These are phyloP conservation scores for Bradypodion ventrale DNA, from an alignment of 2,797 vertebrate genomes.

Conservation along the genomic window DNA sequence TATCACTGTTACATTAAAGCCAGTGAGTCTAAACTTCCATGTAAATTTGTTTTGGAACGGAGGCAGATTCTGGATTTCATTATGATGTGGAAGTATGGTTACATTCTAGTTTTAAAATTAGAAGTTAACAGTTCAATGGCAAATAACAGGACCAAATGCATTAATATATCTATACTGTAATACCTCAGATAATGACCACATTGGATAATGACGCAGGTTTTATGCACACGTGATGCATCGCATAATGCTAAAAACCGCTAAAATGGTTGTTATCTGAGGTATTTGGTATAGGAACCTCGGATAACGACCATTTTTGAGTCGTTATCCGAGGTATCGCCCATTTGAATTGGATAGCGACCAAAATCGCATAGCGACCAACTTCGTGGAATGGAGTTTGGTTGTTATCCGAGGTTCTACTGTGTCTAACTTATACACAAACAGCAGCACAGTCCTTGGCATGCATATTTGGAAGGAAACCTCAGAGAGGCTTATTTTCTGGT, in stretches of 20 bases:
- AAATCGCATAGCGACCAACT: too few species aligned
- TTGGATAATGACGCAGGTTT: too few species aligned
- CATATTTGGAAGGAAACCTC: not conserved
- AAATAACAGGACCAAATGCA: not conserved
- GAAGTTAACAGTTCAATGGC: not conserved
- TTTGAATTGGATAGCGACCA: too few species aligned
- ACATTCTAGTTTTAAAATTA: not conserved
- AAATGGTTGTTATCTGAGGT: too few species aligned
- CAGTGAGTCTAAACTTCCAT: not conserved
- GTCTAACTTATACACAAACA: not conserved
- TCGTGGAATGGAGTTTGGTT: too few species aligned
- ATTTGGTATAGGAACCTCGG: too few species aligned
- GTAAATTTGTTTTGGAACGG: not conserved
- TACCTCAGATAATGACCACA: too few species aligned
- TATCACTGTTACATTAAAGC: not conserved
- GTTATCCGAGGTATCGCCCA: too few species aligned
- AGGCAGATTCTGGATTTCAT: not conserved
- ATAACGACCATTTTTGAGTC: too few species aligned
- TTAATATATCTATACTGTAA: not conserved
- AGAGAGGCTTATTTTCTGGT: not conserved
- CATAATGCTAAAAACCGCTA: too few species aligned
- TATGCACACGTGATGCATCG: too few species aligned
- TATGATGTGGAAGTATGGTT: not conserved
- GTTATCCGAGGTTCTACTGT: too few species aligned
- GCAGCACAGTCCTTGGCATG: not conserved